These are phyloP conservation scores for Oryzias dopingdopingensis DNA, from an alignment of 2,797 vertebrate species.

Conservation along the genomic window DNA sequence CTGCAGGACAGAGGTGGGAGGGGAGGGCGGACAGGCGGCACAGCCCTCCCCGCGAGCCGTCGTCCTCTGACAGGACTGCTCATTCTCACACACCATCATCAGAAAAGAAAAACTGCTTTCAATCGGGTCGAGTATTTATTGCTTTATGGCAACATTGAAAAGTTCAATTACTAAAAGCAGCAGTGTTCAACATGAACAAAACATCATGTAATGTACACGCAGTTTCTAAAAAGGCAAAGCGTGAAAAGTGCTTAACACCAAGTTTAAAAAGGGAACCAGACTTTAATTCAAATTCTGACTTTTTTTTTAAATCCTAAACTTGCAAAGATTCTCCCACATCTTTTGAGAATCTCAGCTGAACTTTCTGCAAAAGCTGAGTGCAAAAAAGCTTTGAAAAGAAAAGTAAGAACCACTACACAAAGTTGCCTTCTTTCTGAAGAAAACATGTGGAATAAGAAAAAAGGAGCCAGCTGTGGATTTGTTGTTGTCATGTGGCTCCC, in stretches of 20 bases:
- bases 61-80: no score
- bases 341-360: no score
- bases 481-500: conserved; percentile 64
- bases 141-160: conserved; percentile 45
- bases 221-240: conserved; percentile 54
- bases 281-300: no score
- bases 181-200: conserved; percentile 80
- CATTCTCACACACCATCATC: no score
- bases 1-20: conserved; percentile 43
- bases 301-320: no score
- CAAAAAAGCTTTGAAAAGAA: not conserved
- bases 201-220: conserved; percentile 50
- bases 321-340: no score
- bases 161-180: conserved; percentile 66
- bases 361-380: not conserved
- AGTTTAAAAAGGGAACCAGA: not conserved
- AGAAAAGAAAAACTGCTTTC: not conserved
- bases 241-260: conserved; percentile 56
- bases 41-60: conserved; percentile 23
- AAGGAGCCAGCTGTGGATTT: not conserved
- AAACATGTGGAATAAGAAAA: conserved; percentile 27
- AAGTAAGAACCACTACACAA: not conserved
- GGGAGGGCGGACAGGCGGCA: conserved; percentile 30
- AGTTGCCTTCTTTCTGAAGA: conserved; percentile 8
- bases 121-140: conserved; percentile 61